Base-by-base conservation (phyloP, 2,797 vertebrate genomes). In the Chaenodraco wilsoni region DNA sequence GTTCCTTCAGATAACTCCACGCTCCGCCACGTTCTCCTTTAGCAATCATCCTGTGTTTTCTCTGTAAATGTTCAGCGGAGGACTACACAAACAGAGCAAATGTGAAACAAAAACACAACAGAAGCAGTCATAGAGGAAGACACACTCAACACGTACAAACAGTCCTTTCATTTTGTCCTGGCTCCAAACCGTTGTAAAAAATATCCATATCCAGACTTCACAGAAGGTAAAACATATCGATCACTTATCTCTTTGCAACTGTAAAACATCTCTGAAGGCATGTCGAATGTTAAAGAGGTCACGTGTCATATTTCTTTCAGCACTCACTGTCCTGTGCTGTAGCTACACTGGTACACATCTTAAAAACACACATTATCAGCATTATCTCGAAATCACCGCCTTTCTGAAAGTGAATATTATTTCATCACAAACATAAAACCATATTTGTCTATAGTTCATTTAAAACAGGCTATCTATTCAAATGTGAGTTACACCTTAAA, bases 121-220 rank as follows among this genome's bases (percentile, higher is more conserved):
- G 52, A 31, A 55, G 45, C 40, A 3, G 56, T 37, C 16, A 4
- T 0, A 51, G 63, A 63, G 67, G 54, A 75, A 65, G 54, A 75
- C 79, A 76, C 68, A 46, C 37, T 14, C 17, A 54, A 4, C 45
- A 61, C 14, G 16, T 2, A 49, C 43, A 70, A 44, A 40, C 72
- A 45, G 49, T 49, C 49, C 37, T 68, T 54, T 5, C 55, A 56
- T 27, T 9, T 3, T 15, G 48, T 50, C 52, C 1, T 15, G 56
- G 37, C 72, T 57, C 57, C 27, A 19, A 46, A 73, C 75, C 83
- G 40, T 68, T 70, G 5, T 69, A 54, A 37, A 80, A 86, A 85
- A 66, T 40, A 67, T 15, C 65, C 65, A 64, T 17, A 16, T 48
- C 23, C 55, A 21, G 14, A 92, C 93, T 93, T 93, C 93, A 92